Percentiles rank a stretch among this genome's conserved stretches.
phyloP scores from a whole-genome alignment of 2,888 invertebrate genomes.

The Polietes domitor region DNA sequence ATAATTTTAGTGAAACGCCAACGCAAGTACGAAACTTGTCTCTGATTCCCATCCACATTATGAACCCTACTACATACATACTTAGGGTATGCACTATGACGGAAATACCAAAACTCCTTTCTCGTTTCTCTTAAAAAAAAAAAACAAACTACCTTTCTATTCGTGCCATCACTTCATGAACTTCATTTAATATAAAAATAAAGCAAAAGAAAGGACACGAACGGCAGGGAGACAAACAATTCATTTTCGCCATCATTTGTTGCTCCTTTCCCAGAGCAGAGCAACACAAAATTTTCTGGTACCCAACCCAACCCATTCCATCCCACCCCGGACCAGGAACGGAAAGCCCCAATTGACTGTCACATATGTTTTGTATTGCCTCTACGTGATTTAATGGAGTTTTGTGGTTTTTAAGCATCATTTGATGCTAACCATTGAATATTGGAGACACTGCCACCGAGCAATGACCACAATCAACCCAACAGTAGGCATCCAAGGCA shows the following conservation, averaged over 20 bases:
- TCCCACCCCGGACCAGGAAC: no score
- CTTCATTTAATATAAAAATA: slow-evolving; percentile 14
- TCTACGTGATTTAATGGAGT: slow-evolving; percentile 67
- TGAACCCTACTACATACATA: no score
- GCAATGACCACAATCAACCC: background rate
- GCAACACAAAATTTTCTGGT: background rate
- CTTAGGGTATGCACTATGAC: no score
- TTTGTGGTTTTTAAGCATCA: slow-evolving; percentile 67
- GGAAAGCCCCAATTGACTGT: slow-evolving; percentile 47
- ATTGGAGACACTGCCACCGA: slow-evolving; percentile 8
- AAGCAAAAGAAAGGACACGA: background rate
- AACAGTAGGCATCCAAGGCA: background rate
- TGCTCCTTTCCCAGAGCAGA: background rate
- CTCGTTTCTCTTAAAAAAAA: no score
- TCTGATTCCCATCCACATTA: no score
- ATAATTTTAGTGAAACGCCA: no score
- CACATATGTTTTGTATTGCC: slow-evolving; percentile 64
- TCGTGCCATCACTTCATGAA: slow-evolving; percentile 18
- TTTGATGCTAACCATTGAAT: slow-evolving; percentile 45
- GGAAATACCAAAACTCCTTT: no score
- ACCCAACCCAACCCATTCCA: background rate
- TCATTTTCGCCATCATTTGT: background rate
- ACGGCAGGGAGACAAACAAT: background rate
- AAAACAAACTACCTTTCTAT: slow-evolving; percentile 34
- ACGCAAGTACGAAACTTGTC: no score